Percentiles rank a stretch among this genome's conserved stretches.
Conservation (phyloP, 1,140 invertebrate genomes). For the Orchesella cincta region DNA sequence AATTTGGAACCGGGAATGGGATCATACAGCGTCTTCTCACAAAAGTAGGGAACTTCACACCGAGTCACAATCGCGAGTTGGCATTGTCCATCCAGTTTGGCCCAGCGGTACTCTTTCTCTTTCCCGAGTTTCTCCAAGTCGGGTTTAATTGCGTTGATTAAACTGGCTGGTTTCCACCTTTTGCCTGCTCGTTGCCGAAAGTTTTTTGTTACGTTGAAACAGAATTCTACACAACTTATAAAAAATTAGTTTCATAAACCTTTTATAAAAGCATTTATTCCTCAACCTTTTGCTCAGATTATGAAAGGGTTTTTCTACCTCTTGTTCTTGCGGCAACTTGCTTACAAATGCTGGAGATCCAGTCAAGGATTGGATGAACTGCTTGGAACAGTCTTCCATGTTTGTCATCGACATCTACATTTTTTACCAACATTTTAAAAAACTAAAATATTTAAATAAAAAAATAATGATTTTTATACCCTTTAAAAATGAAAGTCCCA, state of each 20-base stretch:
- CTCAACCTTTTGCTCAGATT: not conserved
- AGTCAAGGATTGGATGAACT: not conserved
- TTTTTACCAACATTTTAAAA: too few species aligned
- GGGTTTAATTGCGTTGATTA: not conserved
- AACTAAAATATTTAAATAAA: too few species aligned
- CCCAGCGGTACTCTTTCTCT: not conserved
- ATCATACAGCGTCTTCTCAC: not conserved
- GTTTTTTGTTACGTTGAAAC: too few species aligned
- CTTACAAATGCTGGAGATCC: not conserved
- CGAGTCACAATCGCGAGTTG: not conserved
- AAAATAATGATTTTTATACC: too few species aligned
- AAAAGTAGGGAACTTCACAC: slow-evolving; percentile 11
- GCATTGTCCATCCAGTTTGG: not conserved
- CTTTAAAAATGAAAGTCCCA: not conserved
- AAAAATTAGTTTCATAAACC: not conserved
- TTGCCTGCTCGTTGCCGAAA: too few species aligned
- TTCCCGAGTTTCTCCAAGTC: not conserved
- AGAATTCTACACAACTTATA: too few species aligned
- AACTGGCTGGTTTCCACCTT: too few species aligned
- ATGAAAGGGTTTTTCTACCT: too few species aligned
- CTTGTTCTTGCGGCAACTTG: too few species aligned
- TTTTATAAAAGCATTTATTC: not conserved
- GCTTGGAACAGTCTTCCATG: not conserved
- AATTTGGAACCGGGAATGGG: not conserved
- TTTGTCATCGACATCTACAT: not conserved